A percentile compares a stretch with the other conserved stretches of the same genome.
Evolutionary conservation across 2,113 vertebrate genomes (phyloP).

Genomic region (Ascaphus truei): DNA sequence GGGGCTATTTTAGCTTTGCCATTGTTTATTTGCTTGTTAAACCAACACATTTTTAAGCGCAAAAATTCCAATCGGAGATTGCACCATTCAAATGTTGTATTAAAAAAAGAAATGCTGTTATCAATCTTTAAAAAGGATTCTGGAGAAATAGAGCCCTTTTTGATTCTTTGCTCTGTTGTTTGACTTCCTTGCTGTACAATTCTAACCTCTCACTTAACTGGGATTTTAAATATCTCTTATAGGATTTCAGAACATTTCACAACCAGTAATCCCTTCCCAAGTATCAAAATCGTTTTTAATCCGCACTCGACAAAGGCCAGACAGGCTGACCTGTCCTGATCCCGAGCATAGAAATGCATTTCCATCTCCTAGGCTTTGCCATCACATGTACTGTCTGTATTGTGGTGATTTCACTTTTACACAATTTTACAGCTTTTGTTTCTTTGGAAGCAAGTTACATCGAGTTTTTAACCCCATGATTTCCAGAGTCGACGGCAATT

Average conservation of each 20-base stretch:
- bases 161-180: not conserved
- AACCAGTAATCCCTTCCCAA: conserved; percentile 25
- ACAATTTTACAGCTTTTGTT: not conserved
- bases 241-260: conserved; percentile 29
- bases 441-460: too few relatives aligned
- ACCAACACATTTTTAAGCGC: too few relatives aligned
- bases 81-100: too few relatives aligned
- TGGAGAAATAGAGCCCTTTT: not conserved
- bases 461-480: too few relatives aligned
- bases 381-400: not conserved
- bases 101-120: too few relatives aligned
- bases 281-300: conserved; percentile 32
- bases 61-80: too few relatives aligned
- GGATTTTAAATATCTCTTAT: conserved; percentile 22
- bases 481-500: too few relatives aligned
- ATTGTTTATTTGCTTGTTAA: too few relatives aligned
- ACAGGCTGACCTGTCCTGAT: not conserved
- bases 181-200: not conserved
- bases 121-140: too few relatives aligned
- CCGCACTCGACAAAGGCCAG: conserved; percentile 25
- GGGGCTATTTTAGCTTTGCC: too few relatives aligned
- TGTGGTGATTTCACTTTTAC: too few relatives aligned
- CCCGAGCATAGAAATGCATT: not conserved
- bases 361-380: not conserved
- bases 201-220: conserved; percentile 22